A percentile compares a stretch with the other conserved stretches of the same genome.
phyloP scores from a whole-genome alignment of 2,113 vertebrate genomes.

The Setophaga kirtlandii region DNA sequence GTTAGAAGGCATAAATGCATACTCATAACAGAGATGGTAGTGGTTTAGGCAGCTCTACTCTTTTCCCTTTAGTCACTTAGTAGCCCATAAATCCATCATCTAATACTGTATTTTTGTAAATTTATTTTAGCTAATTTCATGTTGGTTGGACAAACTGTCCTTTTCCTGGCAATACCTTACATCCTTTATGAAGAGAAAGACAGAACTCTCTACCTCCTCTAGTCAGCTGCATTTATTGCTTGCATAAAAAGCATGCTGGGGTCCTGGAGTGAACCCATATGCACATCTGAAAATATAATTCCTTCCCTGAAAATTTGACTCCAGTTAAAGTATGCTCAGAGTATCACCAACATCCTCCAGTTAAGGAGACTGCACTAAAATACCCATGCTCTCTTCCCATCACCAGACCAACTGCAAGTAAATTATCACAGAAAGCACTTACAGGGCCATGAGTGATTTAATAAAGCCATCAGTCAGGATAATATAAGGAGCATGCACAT shows the following conservation, averaged over 20 bases:
- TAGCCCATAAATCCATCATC: neutral
- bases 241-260: neutral
- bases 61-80: neutral
- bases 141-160: neutral
- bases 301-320: neutral
- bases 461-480: neutral
- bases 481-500: neutral
- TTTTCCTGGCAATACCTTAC: neutral
- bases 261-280: neutral
- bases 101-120: neutral
- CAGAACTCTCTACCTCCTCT: neutral
- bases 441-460: neutral
- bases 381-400: rapidly evolving
- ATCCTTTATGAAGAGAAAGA: neutral
- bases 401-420: neutral
- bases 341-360: neutral
- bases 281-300: neutral
- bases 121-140: neutral
- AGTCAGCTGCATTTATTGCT: neutral
- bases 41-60: neutral
- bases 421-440: neutral
- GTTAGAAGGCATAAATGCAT: neutral
- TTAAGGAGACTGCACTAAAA: neutral
- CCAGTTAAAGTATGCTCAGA: neutral
- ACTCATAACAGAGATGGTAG: neutral